Conservation (phyloP, 92 coral and sea anemone genomes). For the Epizoanthus scotinus region DNA sequence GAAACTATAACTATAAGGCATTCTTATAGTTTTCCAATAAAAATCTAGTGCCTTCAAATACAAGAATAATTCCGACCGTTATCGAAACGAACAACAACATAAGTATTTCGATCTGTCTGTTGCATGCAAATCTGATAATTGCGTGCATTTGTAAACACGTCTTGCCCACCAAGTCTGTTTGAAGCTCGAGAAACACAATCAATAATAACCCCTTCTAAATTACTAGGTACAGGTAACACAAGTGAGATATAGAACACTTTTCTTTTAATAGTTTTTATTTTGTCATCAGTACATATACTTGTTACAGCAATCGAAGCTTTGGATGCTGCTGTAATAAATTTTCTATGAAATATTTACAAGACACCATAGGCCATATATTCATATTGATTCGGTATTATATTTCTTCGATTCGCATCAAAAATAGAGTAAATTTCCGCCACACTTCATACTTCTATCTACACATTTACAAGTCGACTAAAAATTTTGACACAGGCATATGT, state of each 20-base stretch:
- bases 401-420: conserved; percentile 14
- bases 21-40: no score
- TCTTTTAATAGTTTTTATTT: neutral
- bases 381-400: neutral
- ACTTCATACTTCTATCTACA: conserved; percentile 18
- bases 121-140: no score
- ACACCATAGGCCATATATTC: neutral
- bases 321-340: neutral
- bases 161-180: no score
- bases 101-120: no score
- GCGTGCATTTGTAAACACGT: no score
- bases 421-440: neutral
- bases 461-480: conserved; percentile 26
- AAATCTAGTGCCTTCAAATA: no score
- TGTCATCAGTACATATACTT: conserved; percentile 2
- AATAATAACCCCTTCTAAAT: neutral
- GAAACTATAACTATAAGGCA: no score
- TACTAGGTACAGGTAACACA: neutral
- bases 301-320: conserved; percentile 17
- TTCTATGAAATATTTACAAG: conserved; percentile 21
- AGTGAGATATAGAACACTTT: neutral
- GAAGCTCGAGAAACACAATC: neutral
- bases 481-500: conserved; percentile 11
- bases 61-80: no score
- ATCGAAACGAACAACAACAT: no score